These are phyloP conservation scores for Condylostylus longicornis DNA, from an alignment of 1,140 invertebrate genomes.

Conservation along the genomic window DNA sequence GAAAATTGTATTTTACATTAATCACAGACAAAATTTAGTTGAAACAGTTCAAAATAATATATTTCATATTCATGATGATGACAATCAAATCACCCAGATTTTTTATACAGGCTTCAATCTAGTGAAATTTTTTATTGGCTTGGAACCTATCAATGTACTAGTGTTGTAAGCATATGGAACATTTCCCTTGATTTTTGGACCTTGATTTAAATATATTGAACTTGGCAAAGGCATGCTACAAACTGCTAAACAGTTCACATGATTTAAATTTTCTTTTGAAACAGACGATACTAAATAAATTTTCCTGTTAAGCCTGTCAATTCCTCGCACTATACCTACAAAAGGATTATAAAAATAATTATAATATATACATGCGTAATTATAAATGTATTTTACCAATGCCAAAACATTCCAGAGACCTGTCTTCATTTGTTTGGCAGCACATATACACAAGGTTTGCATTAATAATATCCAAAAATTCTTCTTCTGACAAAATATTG, in stretches of 20 bases:
- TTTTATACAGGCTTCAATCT: too few relatives aligned
- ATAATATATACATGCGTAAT: not conserved
- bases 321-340: slow-evolving; percentile 23
- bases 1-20: too few relatives aligned
- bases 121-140: slow-evolving; percentile 21
- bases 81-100: too few relatives aligned
- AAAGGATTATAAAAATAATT: slow-evolving; percentile 1
- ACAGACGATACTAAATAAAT: slow-evolving; percentile 21
- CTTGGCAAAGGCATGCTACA: slow-evolving; percentile 20
- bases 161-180: slow-evolving; percentile 22
- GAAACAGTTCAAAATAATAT: too few relatives aligned
- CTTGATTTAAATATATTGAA: slow-evolving; percentile 21
- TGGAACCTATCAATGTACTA: slow-evolving; percentile 18
- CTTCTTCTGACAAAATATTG: too few relatives aligned
- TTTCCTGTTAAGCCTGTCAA: slow-evolving; percentile 13
- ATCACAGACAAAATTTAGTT: too few relatives aligned
- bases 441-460: slow-evolving; percentile 28
- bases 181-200: slow-evolving; percentile 10
- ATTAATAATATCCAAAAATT: slow-evolving; percentile 18
- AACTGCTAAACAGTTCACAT: slow-evolving; percentile 17
- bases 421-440: slow-evolving; percentile 9
- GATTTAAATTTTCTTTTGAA: slow-evolving; percentile 4
- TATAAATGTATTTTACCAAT: slow-evolving; percentile 15
- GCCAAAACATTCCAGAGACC: slow-evolving; percentile 17
- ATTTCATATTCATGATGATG: too few relatives aligned